Evolutionary conservation across 2,113 vertebrate genomes (phyloP).

Genomic region (Manacus vitellinus): DNA sequence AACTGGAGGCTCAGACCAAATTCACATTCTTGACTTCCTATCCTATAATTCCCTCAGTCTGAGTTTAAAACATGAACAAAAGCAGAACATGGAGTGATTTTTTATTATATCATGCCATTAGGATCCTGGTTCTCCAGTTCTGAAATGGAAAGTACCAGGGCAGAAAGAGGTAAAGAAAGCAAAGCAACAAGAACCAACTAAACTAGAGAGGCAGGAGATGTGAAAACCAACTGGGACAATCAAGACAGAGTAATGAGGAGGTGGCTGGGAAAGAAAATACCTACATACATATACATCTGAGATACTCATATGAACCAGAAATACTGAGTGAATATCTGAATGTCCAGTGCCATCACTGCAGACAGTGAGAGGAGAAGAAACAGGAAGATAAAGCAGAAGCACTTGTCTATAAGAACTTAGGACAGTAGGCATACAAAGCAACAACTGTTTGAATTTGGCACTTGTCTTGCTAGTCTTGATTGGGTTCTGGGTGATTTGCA

Average conservation of each 20-base stretch:
- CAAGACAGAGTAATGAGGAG: neutral
- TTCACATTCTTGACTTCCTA: neutral
- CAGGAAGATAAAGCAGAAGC: neutral
- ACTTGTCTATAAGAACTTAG: neutral
- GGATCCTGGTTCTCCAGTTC: neutral
- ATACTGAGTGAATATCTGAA: neutral
- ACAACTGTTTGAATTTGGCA: neutral
- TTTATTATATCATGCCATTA: neutral
- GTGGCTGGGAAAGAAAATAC: neutral
- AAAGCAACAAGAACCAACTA: neutral
- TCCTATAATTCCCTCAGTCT: neutral
- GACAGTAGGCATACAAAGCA: neutral
- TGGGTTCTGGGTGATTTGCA: neutral
- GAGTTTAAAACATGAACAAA: neutral
- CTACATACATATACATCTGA: neutral
- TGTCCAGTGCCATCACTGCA: neutral
- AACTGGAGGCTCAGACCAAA: neutral
- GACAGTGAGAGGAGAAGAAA: neutral
- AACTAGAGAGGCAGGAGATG: neutral
- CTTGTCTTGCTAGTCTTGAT: neutral
- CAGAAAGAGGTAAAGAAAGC: neutral
- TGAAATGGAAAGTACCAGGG: neutral
- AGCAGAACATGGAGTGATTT: neutral
- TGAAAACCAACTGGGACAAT: neutral
- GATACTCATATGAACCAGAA: neutral